Evolutionary conservation across 2,797 vertebrate species (phyloP).

Genomic region (Lagodon rhomboides): DNA sequence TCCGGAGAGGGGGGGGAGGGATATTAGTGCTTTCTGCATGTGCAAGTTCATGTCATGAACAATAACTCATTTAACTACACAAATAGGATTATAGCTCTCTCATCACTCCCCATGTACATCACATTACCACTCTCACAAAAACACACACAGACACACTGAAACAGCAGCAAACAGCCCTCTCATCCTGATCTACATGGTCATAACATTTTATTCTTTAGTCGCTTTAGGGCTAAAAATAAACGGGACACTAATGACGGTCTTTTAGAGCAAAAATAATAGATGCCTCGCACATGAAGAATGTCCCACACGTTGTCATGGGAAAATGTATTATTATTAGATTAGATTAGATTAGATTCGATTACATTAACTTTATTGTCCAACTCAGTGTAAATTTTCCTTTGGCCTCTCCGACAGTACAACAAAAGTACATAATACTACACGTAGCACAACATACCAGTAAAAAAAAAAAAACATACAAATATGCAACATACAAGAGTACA

Average conservation of each 20-base stretch:
- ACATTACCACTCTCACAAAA: background rate
- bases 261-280: constrained; percentile 40
- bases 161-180: constrained; percentile 6
- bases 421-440: too few species aligned
- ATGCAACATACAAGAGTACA: too few species aligned
- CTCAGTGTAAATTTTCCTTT: too few species aligned
- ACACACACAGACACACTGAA: background rate
- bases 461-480: too few species aligned
- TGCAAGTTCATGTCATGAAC: constrained; percentile 61
- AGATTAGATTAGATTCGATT: too few species aligned
- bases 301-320: constrained; percentile 15
- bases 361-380: too few species aligned
- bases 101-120: constrained; percentile 10
- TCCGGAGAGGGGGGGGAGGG: background rate
- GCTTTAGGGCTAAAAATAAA: constrained; percentile 19
- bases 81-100: constrained; percentile 49
- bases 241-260: constrained; percentile 1
- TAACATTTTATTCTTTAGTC: constrained; percentile 4
- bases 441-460: too few species aligned
- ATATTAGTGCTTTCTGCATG: background rate
- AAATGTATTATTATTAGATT: background rate
- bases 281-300: constrained; percentile 13
- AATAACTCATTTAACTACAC: constrained; percentile 60
- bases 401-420: too few species aligned
- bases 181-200: constrained; percentile 5